These are phyloP conservation scores for Myotis davidii DNA, from an alignment of 2,113 vertebrate genomes.

Conservation along the genomic window DNA sequence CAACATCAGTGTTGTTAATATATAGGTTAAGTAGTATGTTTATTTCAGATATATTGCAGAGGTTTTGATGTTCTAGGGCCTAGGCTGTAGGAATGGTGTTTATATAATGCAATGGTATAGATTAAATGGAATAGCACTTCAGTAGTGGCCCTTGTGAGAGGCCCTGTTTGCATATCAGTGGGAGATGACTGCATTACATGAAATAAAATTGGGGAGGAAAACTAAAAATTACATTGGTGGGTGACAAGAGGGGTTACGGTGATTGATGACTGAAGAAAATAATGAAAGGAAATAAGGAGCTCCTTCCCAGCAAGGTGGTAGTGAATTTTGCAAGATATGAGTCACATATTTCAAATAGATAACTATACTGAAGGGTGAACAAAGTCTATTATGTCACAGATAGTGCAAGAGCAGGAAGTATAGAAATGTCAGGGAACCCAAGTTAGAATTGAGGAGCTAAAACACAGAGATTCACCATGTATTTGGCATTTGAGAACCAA, in stretches of 20 bases:
- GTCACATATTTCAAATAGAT: neutral
- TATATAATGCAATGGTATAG: neutral
- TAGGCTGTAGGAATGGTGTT: neutral
- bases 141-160: neutral
- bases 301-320: neutral
- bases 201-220: neutral
- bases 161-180: neutral
- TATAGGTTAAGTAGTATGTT: neutral
- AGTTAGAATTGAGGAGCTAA: neutral
- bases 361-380: neutral
- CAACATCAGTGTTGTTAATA: neutral
- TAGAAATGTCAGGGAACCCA: neutral
- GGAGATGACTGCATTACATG: neutral
- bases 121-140: neutral
- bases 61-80: neutral
- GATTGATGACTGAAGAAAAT: neutral
- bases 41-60: neutral
- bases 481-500: constrained; percentile 4
- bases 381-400: neutral
- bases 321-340: neutral
- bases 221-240: neutral
- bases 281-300: neutral
- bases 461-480: neutral
- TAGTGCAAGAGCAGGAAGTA: neutral
- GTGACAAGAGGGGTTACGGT: neutral